These are phyloP conservation scores for Carcinoscorpius rotundicauda DNA, from an alignment of 1,140 invertebrate species.

Conservation along the genomic window DNA sequence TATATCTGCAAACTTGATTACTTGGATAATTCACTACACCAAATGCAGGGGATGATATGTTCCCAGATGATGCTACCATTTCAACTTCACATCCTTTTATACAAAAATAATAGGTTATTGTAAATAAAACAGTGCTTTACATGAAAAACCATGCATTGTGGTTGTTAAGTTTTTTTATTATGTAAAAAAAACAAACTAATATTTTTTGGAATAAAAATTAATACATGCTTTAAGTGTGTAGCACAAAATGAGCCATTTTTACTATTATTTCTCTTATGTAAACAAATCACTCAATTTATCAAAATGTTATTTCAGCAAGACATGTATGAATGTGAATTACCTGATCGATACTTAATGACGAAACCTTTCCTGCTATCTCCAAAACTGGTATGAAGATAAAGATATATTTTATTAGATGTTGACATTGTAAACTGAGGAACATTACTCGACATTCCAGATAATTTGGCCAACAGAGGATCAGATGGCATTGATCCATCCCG, in stretches of 20 bases:
- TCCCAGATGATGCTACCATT: constrained; percentile 64
- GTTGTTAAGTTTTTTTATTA: no score
- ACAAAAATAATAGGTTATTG: background rate
- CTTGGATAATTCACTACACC: constrained; percentile 71
- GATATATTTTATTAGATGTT: constrained; percentile 72
- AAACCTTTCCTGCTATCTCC: constrained; percentile 75
- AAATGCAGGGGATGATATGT: constrained; percentile 74
- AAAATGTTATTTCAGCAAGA: no score
- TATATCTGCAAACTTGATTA: constrained; percentile 82
- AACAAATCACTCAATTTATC: no score
- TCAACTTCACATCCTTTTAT: constrained; percentile 38
- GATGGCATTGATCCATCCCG: constrained; percentile 82
- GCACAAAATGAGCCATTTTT: background rate
- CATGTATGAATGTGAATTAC: constrained; percentile 1
- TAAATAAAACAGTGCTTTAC: background rate
- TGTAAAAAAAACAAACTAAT: no score
- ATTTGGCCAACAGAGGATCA: constrained; percentile 60
- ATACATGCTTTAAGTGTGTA: background rate
- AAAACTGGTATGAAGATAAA: constrained; percentile 76
- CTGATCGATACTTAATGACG: constrained; percentile 70
- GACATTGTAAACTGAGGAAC: constrained; percentile 63
- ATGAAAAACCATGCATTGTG: no score
- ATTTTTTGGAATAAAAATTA: background rate
- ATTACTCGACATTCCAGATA: constrained; percentile 49
- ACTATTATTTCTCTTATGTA: no score